These are phyloP conservation scores for Emmelina monodactyla DNA, from an alignment of 2,888 invertebrate genomes.

Conservation along the genomic window DNA sequence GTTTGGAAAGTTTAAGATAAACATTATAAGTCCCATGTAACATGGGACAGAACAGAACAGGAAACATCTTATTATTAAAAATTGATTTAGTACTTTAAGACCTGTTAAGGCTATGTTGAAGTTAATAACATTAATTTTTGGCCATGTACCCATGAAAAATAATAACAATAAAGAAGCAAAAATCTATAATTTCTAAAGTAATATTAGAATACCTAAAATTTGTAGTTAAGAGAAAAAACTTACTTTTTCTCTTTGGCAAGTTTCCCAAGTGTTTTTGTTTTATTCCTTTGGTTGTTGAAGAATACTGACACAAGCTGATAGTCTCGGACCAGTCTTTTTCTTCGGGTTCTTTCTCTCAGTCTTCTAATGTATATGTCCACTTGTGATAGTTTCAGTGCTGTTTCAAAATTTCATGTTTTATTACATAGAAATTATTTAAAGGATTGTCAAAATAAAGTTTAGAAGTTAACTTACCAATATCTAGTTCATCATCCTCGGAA, in stretches of 20 bases:
- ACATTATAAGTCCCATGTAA: not conserved
- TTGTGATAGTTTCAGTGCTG: conserved; percentile 87
- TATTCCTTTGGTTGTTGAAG: conserved; percentile 72
- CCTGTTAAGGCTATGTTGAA: no score
- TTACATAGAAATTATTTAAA: not conserved
- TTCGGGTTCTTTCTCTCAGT: conserved; percentile 82
- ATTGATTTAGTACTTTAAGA: no score
- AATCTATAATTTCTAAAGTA: no score
- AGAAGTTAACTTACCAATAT: conserved; percentile 68
- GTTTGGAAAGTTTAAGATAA: not conserved
- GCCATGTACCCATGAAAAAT: no score
- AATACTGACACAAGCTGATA: conserved; percentile 90
- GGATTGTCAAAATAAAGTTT: not conserved
- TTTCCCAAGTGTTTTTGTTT: conserved; percentile 67
- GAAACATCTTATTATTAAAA: no score
- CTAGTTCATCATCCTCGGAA: conserved; percentile 88
- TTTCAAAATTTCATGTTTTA: conserved; percentile 23
- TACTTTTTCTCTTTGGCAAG: conserved; percentile 83
- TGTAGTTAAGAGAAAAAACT: conserved; percentile 23
- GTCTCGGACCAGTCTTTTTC: conserved; percentile 90
- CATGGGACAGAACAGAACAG: not conserved
- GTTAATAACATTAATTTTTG: no score
- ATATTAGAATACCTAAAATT: no score
- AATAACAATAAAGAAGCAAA: no score
- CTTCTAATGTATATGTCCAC: conserved; percentile 90